Conservation (phyloP, 1,140 invertebrate genomes). For the Sitodiplosis mosellana region DNA sequence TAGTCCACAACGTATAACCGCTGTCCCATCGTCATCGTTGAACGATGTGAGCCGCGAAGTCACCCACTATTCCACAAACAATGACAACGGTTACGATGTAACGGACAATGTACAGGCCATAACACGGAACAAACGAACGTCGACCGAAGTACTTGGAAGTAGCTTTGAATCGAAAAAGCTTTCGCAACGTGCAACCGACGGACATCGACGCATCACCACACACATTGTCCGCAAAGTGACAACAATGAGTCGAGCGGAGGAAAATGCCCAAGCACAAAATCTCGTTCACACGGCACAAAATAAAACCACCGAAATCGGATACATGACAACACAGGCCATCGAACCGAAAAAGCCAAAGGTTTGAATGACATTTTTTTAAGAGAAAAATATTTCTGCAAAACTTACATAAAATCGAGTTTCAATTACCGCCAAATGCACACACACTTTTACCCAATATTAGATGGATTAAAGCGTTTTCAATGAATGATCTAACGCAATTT, state of each 20-base stretch:
- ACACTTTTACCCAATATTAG: too few relatives aligned
- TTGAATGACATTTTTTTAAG: constrained; percentile 7
- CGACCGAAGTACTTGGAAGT: constrained; percentile 66
- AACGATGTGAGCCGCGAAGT: not conserved
- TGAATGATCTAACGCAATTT: too few relatives aligned
- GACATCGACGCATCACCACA: constrained; percentile 61
- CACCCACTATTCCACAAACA: not conserved
- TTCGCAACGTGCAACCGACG: constrained; percentile 52
- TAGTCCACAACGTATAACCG: not conserved
- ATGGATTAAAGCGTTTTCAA: too few relatives aligned
- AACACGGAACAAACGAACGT: constrained; percentile 60
- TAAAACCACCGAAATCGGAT: constrained; percentile 18
- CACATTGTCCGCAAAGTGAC: constrained; percentile 79
- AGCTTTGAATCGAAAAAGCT: constrained; percentile 63
- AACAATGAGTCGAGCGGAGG: constrained; percentile 70
- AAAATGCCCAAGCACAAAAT: constrained; percentile 53
- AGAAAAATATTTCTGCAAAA: too few relatives aligned
- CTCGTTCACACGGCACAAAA: constrained; percentile 30
- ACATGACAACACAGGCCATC: constrained; percentile 13
- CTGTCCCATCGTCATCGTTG: not conserved
- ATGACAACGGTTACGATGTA: not conserved
- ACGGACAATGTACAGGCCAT: constrained; percentile 34
- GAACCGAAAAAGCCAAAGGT: constrained; percentile 39
- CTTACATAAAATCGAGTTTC: too few relatives aligned
- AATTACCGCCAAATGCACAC: too few relatives aligned